A percentile compares a stretch with the other conserved stretches of the same genome.
phyloP scores from a whole-genome alignment of 2,888 invertebrate genomes.

The Apamea epomidion region DNA sequence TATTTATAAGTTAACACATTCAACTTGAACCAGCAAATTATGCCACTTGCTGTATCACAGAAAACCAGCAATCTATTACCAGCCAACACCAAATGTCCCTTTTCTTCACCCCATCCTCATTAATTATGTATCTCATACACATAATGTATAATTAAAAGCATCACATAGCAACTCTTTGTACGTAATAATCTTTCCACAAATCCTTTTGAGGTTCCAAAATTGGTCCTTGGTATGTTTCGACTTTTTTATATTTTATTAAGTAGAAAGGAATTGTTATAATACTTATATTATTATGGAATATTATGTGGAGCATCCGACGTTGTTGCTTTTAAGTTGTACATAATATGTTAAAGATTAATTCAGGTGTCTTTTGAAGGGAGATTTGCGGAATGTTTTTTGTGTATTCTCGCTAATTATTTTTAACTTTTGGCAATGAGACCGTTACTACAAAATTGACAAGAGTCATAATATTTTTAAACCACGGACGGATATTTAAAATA shows the following conservation, averaged over 20 bases:
- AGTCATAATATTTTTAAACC: too few species aligned
- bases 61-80: background rate
- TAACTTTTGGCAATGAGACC: background rate
- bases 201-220: slow-evolving; percentile 47
- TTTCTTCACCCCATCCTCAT: background rate
- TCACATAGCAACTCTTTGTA: slow-evolving; percentile 1
- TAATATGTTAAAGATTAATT: background rate
- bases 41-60: background rate
- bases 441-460: too few species aligned
- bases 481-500: too few species aligned
- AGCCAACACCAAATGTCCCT: background rate
- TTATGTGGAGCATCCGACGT: background rate
- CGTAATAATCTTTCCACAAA: slow-evolving; percentile 32
- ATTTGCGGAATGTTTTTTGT: too few species aligned
- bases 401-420: background rate
- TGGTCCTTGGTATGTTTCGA: slow-evolving; percentile 40
- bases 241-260: slow-evolving; percentile 15
- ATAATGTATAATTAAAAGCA: background rate
- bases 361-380: background rate
- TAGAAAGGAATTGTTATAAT: background rate
- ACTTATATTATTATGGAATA: background rate
- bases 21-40: background rate
- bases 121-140: slow-evolving; percentile 8
- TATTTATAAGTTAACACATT: background rate
- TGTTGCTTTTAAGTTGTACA: background rate